Evolutionary conservation across 1,140 invertebrate genomes (phyloP), one percentile per base, ranked within the genome.

Genomic region (Hyposmocoma kahamanoa): DNA sequence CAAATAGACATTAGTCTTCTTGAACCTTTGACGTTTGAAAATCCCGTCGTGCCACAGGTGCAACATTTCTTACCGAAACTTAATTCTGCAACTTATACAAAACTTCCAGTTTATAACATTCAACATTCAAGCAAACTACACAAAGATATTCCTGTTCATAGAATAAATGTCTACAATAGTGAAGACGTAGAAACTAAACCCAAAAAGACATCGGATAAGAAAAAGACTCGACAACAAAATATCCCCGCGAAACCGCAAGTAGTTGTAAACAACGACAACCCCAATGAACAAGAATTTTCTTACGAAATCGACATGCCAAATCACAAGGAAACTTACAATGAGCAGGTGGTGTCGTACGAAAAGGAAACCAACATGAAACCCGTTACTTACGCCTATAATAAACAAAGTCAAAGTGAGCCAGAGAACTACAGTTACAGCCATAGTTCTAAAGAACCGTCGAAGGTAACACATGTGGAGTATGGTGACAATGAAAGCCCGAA

Each of bases 1-100:
- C 59, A 83, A 28, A 32, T 84, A 43, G 77, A 84, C 26, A 47
- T 84, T 17, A 80, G 60, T 39, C 67, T 84, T 30, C 52, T 84
- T n/a, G 75, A 84, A 51, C 79, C 81, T 4, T 53, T 84, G 20
- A 74, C 67, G 1, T 84, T 84, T 53, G 66, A 62, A 15, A 83
- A 84, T 62, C 81, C 81, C n/a, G 48, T 84, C 13, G 79, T 83
- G 10, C 77, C 81, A 8, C 81, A 84, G 69, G 72, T 83, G 26
- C 79, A 83, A 59, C 81, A 84, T 47, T 84, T 70, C 50, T 67
- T 84, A 28, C 81, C 81, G 5, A 71, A 65, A 63, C 76, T 84
- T 24, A 67, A 67, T 58, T 56, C 67, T 34, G 69, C 67, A n/a
- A 77, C 59, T 0, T 82, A 79, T 46, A 54, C 72, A 17, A 73